Conservation (phyloP, 2,888 invertebrate genomes). For the Pristionchus japonicus region DNA sequence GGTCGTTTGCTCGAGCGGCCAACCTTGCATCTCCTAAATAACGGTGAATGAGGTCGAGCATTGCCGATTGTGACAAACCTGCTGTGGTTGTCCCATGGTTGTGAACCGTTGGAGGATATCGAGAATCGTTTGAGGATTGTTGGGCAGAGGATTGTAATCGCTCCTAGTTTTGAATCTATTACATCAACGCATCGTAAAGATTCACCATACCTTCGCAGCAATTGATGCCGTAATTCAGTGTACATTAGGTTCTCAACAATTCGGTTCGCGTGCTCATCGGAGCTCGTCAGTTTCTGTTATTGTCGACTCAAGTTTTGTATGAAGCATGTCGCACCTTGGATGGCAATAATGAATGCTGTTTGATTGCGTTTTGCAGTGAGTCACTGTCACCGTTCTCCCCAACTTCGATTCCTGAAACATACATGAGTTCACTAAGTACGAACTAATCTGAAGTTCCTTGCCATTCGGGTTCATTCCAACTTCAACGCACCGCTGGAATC, state of each 20-base stretch:
- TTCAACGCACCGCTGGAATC: not conserved
- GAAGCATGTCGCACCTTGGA: no score
- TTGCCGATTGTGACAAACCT: not conserved
- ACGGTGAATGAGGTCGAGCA: no score
- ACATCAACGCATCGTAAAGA: not conserved
- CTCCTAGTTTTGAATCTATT: not conserved
- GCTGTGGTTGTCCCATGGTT: not conserved
- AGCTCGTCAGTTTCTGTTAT: not conserved
- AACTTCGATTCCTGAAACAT: not conserved
- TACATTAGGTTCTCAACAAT: not conserved
- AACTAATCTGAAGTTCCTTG: not conserved
- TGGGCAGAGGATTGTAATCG: not conserved
- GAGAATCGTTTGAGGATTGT: not conserved
- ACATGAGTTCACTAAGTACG: not conserved
- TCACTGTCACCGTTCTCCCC: not conserved
- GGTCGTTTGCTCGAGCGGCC: not conserved
- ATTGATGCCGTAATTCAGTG: not conserved
- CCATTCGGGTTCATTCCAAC: not conserved
- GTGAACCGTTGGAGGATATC: not conserved
- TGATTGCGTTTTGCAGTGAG: not conserved
- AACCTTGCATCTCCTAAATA: not conserved
- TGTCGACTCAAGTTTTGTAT: not conserved
- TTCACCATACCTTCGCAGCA: not conserved
- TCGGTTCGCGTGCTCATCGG: not conserved
- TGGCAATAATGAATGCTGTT: not conserved